These are phyloP conservation scores for Gymnoscopelus braueri DNA, from an alignment of 2,797 vertebrate species.

Conservation along the genomic window DNA sequence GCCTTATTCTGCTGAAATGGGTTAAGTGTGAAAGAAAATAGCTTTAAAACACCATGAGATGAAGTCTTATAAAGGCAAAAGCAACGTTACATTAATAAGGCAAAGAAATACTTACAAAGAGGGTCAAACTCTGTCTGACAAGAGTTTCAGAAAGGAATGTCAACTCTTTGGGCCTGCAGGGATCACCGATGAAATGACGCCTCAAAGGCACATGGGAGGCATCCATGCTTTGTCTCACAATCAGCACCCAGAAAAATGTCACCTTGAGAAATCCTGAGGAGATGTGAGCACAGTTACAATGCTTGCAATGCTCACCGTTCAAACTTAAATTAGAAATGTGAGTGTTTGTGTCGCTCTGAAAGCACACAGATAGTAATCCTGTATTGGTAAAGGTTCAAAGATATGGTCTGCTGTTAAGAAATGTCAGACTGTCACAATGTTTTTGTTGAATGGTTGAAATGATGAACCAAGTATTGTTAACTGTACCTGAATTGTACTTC, in stretches of 20 bases:
- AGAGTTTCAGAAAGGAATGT: constrained; percentile 9
- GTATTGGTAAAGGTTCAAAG: too few relatives aligned
- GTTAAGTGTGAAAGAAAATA: too few relatives aligned
- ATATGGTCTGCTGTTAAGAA: too few relatives aligned
- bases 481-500: constrained; percentile 54
- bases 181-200: neutral
- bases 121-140: neutral
- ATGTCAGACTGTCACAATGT: too few relatives aligned
- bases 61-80: neutral
- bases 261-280: constrained; percentile 45
- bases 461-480: neutral
- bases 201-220: constrained; percentile 8
- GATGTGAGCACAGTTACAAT: neutral
- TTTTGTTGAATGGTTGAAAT: neutral
- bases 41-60: too few relatives aligned
- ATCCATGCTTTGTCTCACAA: constrained; percentile 34
- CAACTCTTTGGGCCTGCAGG: constrained; percentile 36
- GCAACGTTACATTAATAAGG: too few relatives aligned
- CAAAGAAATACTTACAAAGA: constrained; percentile 58
- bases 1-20: too few relatives aligned
- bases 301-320: neutral
- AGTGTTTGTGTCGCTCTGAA: too few relatives aligned
- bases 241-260: constrained; percentile 24
- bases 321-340: too few relatives aligned
- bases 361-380: too few relatives aligned